phyloP scores from a whole-genome alignment of 23 tunicate genomes.

The Diplosoma virens region DNA sequence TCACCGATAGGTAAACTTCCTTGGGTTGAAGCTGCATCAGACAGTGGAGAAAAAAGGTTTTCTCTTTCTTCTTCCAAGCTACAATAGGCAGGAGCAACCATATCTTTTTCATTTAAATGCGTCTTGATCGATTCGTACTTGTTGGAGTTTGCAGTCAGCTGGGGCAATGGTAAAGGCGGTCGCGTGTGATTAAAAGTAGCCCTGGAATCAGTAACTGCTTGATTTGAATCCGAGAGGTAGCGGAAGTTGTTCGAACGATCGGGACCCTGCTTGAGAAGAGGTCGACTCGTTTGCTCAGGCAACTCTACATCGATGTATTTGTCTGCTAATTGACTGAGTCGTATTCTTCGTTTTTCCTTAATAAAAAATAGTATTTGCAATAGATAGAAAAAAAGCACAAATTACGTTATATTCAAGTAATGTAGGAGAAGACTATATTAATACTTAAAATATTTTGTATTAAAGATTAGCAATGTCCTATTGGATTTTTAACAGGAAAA shows the following conservation, averaged over 20 bases:
- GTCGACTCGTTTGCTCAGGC: neutral
- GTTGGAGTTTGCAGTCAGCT: neutral
- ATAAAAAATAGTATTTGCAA: too few relatives aligned
- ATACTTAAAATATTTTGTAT: too few relatives aligned
- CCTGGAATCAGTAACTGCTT: neutral
- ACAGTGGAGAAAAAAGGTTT: neutral
- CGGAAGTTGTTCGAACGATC: neutral
- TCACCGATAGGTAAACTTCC: too few relatives aligned
- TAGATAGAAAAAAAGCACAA: too few relatives aligned
- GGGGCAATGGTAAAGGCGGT: neutral
- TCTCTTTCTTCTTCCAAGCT: neutral
- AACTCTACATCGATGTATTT: slow-evolving; percentile 19
- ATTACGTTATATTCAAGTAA: too few relatives aligned
- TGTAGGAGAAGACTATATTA: too few relatives aligned
- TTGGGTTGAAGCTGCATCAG: too few relatives aligned
- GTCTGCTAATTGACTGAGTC: slow-evolving; percentile 18
- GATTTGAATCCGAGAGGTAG: neutral
- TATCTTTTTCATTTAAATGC: neutral
- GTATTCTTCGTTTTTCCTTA: neutral
- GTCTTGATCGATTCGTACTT: slow-evolving; percentile 10
- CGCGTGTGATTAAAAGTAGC: neutral
- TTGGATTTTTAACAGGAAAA: too few relatives aligned
- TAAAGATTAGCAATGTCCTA: too few relatives aligned
- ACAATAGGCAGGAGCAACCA: neutral
- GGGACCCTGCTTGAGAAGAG: neutral